Evolutionary conservation across 2,113 vertebrate species (phyloP), one percentile per base, ranked within the genome.

Genomic region (Callipepla californica): DNA sequence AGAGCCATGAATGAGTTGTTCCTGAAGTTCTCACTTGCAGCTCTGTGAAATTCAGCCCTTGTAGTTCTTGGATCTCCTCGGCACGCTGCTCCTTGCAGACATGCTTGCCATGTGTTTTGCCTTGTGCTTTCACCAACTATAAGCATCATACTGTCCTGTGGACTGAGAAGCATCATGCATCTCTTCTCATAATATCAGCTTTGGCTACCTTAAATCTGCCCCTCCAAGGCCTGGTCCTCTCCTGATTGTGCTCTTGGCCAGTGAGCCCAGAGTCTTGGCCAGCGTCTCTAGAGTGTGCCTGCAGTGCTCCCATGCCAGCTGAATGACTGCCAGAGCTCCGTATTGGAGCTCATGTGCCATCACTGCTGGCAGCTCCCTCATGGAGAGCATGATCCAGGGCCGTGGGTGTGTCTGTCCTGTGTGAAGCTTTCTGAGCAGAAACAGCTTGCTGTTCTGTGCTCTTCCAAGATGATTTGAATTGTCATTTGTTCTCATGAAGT

Each of bases 291-390:
- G 78, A 87, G 47, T 34, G 13, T 63, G 23, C 66, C 16, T 2
- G 63, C 53, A 51, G 8, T 7, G 0, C 69, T 80, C 42, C 57
- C 3, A 74, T 74, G 40, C 17, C n/a, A 59, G 47, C 18, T 58
- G 22, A 28, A 48, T 32, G 47, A 77, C 53, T 74, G 28, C 13
- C 63, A 42, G 34, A 62, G 42, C 42, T 69, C 32, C 28, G 18
- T 28, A 8, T 7, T 13, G 20, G 36, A 59, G 34, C 42, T 40
- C 1, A 0, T 4, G 1, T 17, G 9, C 6, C 38, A 34, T 18
- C 45, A 44, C 28, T 8, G 0, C 40, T 50, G 22, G 3, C n/a
- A 47, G 48, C 15, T 47, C 47, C 48, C 13, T 57, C 40, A 32
- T 5, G 2, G 6, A 45, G 26, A 12, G 13, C 42, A 8, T 44